These are phyloP conservation scores for Hydrotaea diabolus DNA, from an alignment of 2,888 invertebrate species.

Conservation along the genomic window DNA sequence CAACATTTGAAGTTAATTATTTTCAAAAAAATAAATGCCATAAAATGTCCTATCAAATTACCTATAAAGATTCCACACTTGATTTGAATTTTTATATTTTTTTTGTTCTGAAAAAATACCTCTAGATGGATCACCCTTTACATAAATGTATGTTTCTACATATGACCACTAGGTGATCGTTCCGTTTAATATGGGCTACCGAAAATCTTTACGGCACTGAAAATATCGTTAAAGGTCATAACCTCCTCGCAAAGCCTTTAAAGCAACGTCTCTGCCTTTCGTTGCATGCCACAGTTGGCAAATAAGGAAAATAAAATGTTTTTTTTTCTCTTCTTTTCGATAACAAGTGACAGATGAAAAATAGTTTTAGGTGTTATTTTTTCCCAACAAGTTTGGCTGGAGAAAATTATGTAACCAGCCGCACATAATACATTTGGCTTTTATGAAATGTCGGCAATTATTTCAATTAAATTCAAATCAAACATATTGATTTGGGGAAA, in stretches of 20 bases:
- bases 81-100: too few species aligned
- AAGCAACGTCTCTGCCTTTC: not conserved
- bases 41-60: too few species aligned
- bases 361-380: constrained; percentile 33
- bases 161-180: not conserved
- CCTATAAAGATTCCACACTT: too few species aligned
- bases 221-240: not conserved
- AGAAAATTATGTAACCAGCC: constrained; percentile 17
- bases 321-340: not conserved
- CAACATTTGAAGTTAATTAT: too few species aligned
- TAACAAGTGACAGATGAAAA: constrained; percentile 49
- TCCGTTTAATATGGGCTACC: too few species aligned
- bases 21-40: too few species aligned
- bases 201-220: too few species aligned
- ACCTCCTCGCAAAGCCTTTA: not conserved
- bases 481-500: not conserved
- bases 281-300: not conserved
- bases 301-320: constrained; percentile 41
- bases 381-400: constrained; percentile 21
- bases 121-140: too few species aligned
- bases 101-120: too few species aligned
- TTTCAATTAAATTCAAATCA: not conserved
- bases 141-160: not conserved
- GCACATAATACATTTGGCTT: not conserved
- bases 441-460: constrained; percentile 22